Conservation (phyloP, 2,113 vertebrate genomes). For the Glaucidium brasilianum region DNA sequence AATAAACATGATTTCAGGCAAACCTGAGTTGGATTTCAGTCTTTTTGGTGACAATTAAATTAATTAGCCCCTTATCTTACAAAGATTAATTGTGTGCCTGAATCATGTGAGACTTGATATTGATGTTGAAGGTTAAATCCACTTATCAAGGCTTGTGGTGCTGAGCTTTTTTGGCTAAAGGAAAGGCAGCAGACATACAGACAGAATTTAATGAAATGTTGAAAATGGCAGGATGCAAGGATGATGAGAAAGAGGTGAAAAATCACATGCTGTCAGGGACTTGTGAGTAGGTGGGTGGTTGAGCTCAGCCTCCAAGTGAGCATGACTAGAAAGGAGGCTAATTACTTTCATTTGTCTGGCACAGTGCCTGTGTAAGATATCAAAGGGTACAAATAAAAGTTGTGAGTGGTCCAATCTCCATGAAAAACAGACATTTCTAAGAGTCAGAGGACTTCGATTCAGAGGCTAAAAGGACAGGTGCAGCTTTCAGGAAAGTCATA, state of each 20-base stretch:
- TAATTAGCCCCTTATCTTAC: slow-evolving; percentile 13
- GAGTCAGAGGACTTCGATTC: background rate
- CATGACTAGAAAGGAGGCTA: background rate
- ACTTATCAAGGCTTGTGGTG: background rate
- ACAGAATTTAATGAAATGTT: background rate
- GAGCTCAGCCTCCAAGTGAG: slow-evolving; percentile 2
- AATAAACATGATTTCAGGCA: background rate
- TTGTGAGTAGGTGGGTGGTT: background rate
- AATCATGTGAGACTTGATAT: background rate
- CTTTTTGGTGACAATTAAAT: background rate
- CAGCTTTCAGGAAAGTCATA: background rate
- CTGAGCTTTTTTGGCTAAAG: background rate
- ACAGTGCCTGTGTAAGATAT: background rate
- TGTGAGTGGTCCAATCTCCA: background rate
- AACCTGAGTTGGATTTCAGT: background rate
- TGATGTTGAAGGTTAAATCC: background rate
- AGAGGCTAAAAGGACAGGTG: background rate
- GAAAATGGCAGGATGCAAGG: background rate
- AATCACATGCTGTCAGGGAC: background rate
- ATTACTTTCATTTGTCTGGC: background rate
- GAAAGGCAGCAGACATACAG: background rate
- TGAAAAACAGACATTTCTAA: background rate
- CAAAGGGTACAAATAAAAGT: background rate
- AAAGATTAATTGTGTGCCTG: background rate
- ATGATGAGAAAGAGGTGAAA: background rate